Percentiles rank a stretch among this genome's conserved stretches.
These are phyloP conservation scores for Apotomis turbidana DNA, from an alignment of 2,888 invertebrate genomes.

Conservation along the genomic window DNA sequence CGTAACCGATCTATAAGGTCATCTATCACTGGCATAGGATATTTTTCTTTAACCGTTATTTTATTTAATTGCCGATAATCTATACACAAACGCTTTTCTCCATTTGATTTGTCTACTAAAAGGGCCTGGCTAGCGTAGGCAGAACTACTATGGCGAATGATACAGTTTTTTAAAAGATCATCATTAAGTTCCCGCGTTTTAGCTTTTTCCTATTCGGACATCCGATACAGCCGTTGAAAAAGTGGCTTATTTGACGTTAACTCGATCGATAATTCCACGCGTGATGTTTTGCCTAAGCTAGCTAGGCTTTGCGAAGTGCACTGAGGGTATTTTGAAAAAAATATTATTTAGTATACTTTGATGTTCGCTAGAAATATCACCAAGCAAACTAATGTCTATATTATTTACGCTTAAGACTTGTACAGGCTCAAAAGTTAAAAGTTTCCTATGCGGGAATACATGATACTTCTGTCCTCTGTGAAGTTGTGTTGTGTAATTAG, in stretches of 20 bases:
- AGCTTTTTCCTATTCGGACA: not conserved
- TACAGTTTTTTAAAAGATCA: conserved; percentile 7
- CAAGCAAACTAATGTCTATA: not conserved
- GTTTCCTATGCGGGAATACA: not conserved
- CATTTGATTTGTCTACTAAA: not conserved
- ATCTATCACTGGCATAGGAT: conserved; percentile 5
- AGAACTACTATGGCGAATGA: conserved; percentile 9
- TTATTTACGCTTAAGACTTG: not conserved
- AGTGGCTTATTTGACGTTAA: conserved; percentile 8
- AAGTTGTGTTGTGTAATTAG: too few relatives aligned
- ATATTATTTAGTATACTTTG: not conserved
- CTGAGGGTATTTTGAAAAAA: conserved; percentile 11
- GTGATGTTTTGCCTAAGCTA: conserved; percentile 7
- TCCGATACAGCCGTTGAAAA: conserved; percentile 1
- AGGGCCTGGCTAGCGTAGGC: conserved; percentile 11
- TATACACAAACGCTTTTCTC: conserved; percentile 9
- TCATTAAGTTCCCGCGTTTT: conserved; percentile 6
- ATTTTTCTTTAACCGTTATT: conserved; percentile 10
- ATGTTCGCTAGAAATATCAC: not conserved
- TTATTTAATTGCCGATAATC: conserved; percentile 6
- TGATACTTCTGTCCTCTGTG: too few relatives aligned
- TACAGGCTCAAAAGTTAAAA: conserved; percentile 1
- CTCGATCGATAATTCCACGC: conserved; percentile 3
- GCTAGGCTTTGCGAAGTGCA: not conserved
- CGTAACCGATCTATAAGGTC: conserved; percentile 9